These are phyloP conservation scores for Lagopus leucura DNA, from an alignment of 2,113 vertebrate genomes.

Conservation along the genomic window DNA sequence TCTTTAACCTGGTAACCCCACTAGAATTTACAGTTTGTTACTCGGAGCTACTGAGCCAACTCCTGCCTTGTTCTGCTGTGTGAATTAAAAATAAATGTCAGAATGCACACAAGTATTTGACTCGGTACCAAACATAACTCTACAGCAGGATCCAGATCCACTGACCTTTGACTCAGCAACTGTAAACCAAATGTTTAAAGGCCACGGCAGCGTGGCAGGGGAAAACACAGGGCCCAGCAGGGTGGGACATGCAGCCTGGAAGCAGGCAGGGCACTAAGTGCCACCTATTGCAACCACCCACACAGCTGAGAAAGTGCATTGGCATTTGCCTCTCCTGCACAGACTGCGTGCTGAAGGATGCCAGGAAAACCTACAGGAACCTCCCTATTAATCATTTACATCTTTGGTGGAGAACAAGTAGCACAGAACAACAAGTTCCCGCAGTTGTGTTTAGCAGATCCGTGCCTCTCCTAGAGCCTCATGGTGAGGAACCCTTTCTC, in stretches of 20 bases:
- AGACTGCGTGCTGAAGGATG: not conserved
- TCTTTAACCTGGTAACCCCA: not conserved
- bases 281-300: not conserved
- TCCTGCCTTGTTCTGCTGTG: not conserved
- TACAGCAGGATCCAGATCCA: not conserved
- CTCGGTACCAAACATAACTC: not conserved
- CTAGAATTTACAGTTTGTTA: not conserved
- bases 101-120: not conserved
- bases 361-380: not conserved
- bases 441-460: not conserved
- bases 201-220: rapidly evolving
- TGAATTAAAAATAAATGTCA: not conserved
- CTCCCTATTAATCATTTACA: not conserved
- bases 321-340: not conserved
- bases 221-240: not conserved
- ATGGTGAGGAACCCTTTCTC: not conserved
- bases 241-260: not conserved
- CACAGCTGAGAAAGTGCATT: not conserved
- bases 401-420: not conserved
- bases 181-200: not conserved
- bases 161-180: not conserved
- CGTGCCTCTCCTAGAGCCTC: not conserved
- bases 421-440: not conserved
- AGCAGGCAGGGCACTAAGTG: not conserved
- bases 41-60: not conserved